Percentiles rank a stretch among this genome's conserved stretches.
Evolutionary conservation across 2,797 vertebrate genomes (phyloP).

Genomic region (Myripristis jacobus): DNA sequence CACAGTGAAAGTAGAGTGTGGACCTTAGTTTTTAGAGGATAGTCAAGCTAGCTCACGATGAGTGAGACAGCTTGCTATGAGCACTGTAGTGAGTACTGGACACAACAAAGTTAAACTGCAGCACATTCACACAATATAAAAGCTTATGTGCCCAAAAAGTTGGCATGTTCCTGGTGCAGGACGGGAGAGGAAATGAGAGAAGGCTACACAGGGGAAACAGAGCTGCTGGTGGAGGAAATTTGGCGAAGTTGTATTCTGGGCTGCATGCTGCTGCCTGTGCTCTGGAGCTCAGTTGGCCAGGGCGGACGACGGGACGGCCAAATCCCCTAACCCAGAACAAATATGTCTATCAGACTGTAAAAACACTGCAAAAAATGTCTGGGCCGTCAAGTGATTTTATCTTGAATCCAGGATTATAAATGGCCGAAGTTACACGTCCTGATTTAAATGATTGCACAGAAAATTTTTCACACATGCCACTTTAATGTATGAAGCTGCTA

Average conservation of each 20-base stretch:
- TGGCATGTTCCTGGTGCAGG: slow-evolving; percentile 46
- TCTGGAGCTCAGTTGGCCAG: slow-evolving; percentile 66
- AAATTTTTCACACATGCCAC: no score
- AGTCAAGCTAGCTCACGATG: not conserved
- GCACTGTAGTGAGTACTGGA: not conserved
- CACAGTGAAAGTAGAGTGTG: no score
- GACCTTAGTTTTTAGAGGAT: no score
- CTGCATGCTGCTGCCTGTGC: slow-evolving; percentile 67
- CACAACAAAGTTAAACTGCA: slow-evolving; percentile 17
- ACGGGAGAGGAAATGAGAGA: slow-evolving; percentile 46
- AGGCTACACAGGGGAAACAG: slow-evolving; percentile 48
- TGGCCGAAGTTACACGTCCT: not conserved
- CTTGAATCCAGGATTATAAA: not conserved
- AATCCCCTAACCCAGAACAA: slow-evolving; percentile 69
- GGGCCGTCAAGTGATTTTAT: not conserved
- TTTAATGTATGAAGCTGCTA: no score
- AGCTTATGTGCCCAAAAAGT: slow-evolving; percentile 17
- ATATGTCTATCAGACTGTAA: slow-evolving; percentile 54
- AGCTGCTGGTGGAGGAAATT: slow-evolving; percentile 57
- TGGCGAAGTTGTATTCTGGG: slow-evolving; percentile 64
- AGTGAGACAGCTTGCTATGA: not conserved
- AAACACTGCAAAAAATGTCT: slow-evolving; percentile 40
- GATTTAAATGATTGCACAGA: no score
- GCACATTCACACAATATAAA: slow-evolving; percentile 15
- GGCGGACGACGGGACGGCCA: slow-evolving; percentile 67